Evolutionary conservation across 1,140 invertebrate species (phyloP), one percentile per base, ranked within the genome.

Genomic region (Aphis gossypii): DNA sequence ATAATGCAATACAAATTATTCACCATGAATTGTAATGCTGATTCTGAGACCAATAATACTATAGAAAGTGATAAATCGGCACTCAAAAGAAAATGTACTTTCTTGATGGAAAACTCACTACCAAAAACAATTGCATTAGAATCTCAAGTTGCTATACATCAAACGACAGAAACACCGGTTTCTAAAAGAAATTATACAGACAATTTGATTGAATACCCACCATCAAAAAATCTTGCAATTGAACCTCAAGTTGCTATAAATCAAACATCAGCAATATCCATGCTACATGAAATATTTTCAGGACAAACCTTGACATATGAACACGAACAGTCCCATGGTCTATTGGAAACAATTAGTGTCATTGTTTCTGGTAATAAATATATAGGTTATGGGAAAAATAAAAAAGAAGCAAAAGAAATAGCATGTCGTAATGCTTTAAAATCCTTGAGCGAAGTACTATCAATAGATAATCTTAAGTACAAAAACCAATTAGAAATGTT

Each of bases 351-450:
- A 38, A 21, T 86, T 8, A 93, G 82, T 86, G 82, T 93, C n/a
- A 84, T 11, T 8, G 35, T 93, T 54, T 54, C 11, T 56, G 92
- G 82, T 30, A 84, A 38, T 56, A 93, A 93, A 20, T 93, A 84
- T 56, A 30, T 56, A 54, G 92, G 92, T 41, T 86, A 86, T 86
- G 92, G 92, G 2, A 35, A 38, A 38, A 93, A 44, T n/a, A 86
- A 84, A 86, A 93, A 86, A 86, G 92, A 93, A 93, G 92, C 92
- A 38, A 93, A 93, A 86, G 92, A 93, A 84, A 56, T 93, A 6
- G 92, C 92, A 41, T 84, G 92, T n/a, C 92, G 92, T 46, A 86
- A 93, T 56, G 92, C 92, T n/a, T 41, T 93, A 86, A 93, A 56
- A 93, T 38, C 92, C 11, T 38, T 93, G 23, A 86, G 54, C 9